A percentile compares a stretch with the other conserved stretches of the same genome.
phyloP scores from a whole-genome alignment of 2,888 invertebrate species.

The Pachydiplax longipennis region DNA sequence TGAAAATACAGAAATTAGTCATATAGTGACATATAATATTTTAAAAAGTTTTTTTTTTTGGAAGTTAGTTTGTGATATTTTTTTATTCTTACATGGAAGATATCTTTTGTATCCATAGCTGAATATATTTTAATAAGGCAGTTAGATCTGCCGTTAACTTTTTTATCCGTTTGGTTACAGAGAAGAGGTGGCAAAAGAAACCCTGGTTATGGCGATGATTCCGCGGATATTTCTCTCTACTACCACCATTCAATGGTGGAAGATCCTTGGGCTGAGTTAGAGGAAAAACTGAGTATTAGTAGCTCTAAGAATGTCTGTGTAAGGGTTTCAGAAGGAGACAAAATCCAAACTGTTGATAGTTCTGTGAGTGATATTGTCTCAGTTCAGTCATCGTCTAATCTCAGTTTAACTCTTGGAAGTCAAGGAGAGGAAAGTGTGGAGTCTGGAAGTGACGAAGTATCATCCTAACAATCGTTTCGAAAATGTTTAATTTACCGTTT shows the following conservation, averaged over 20 bases:
- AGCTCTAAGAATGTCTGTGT: constrained; percentile 8
- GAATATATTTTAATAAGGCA: not conserved
- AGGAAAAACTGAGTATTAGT: constrained; percentile 46
- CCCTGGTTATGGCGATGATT: constrained; percentile 7
- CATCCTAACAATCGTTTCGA: not conserved
- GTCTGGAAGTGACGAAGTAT: constrained; percentile 18
- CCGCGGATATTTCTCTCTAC: constrained; percentile 45
- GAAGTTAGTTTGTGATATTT: not conserved
- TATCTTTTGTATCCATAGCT: not conserved
- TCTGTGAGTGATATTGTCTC: constrained; percentile 5
- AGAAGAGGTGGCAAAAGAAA: constrained; percentile 29
- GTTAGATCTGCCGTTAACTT: not conserved
- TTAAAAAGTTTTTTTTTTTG: not conserved
- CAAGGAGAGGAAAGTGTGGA: constrained; percentile 39
- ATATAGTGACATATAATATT: not conserved
- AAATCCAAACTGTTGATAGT: not conserved
- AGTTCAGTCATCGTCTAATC: not conserved
- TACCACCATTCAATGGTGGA: constrained; percentile 50
- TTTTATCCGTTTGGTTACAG: constrained; percentile 33
- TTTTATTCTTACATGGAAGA: not conserved
- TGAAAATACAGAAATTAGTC: not conserved
- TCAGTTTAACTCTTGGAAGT: constrained; percentile 17
- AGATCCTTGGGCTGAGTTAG: constrained; percentile 50
- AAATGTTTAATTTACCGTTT: not conserved
- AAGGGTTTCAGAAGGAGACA: constrained; percentile 23